Conservation (phyloP, 2,113 vertebrate species). For the Callospermophilus lateralis region DNA sequence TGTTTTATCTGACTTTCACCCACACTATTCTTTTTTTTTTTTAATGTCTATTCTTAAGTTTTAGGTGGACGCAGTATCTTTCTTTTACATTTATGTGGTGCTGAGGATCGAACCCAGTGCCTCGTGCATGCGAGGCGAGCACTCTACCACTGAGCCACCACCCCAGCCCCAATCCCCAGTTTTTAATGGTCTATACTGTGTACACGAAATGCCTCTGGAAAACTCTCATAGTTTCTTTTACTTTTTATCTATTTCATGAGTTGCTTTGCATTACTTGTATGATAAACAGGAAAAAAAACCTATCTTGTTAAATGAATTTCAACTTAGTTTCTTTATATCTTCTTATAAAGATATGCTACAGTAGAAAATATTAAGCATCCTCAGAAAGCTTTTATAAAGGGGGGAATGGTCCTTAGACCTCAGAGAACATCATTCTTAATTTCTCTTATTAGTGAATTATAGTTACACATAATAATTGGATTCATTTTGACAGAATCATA, state of each 20-base stretch:
- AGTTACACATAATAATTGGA: too few relatives aligned
- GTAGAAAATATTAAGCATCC: not conserved
- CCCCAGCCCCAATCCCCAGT: not conserved
- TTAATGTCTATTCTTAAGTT: too few relatives aligned
- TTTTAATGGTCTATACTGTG: not conserved
- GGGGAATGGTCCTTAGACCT: not conserved
- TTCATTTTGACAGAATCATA: too few relatives aligned
- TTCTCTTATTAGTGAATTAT: too few relatives aligned
- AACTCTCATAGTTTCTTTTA: not conserved
- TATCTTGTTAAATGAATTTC: constrained; percentile 1
- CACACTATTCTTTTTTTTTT: not conserved
- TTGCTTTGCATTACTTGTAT: not conserved
- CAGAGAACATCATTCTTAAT: not conserved
- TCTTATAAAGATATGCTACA: not conserved
- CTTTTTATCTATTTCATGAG: not conserved
- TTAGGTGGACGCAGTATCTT: too few relatives aligned
- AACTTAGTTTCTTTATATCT: not conserved
- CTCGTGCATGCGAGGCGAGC: too few relatives aligned
- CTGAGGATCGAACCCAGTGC: too few relatives aligned
- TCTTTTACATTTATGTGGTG: too few relatives aligned
- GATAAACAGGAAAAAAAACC: not conserved
- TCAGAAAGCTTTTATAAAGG: not conserved
- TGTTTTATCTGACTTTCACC: not conserved
- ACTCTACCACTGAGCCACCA: too few relatives aligned
- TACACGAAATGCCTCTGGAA: not conserved